Percentiles rank a stretch among this genome's conserved stretches.
These are phyloP conservation scores for Halictus quadricinctus DNA, from an alignment of 2,888 invertebrate species.

Conservation along the genomic window DNA sequence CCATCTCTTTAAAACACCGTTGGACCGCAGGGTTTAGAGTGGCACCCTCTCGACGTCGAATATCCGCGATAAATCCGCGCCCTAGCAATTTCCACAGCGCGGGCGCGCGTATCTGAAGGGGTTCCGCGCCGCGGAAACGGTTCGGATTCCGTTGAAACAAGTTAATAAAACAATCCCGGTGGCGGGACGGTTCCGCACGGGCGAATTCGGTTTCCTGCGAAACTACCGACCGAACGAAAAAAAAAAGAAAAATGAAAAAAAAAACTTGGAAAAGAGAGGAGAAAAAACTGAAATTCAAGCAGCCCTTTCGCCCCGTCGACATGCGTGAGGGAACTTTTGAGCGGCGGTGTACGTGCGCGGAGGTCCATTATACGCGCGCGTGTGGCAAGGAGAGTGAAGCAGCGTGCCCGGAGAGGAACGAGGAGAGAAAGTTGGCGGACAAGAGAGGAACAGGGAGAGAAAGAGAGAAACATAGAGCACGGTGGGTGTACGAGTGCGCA, in stretches of 20 bases:
- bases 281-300: conserved; percentile 7
- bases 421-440: conserved; percentile 16
- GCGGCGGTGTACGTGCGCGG: conserved; percentile 43
- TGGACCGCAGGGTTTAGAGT: neutral
- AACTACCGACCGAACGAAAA: neutral
- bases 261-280: neutral
- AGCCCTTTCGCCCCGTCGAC: conserved; percentile 22
- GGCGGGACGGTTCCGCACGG: neutral
- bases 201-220: neutral
- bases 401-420: conserved; percentile 12
- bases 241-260: neutral
- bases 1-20: neutral
- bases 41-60: neutral
- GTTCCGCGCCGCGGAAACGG: neutral
- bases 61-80: neutral
- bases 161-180: neutral
- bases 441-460: conserved; percentile 58
- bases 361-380: conserved; percentile 54
- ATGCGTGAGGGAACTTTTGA: conserved; percentile 42
- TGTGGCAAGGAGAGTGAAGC: conserved; percentile 39
- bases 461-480: neutral
- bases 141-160: neutral
- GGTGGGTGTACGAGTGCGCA: conserved; percentile 1
- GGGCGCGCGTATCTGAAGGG: neutral
- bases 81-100: neutral